Percentiles rank a stretch among this genome's conserved stretches.
Conservation (phyloP, 2,113 vertebrate genomes). For the Phalacrocorax pelagicus region DNA sequence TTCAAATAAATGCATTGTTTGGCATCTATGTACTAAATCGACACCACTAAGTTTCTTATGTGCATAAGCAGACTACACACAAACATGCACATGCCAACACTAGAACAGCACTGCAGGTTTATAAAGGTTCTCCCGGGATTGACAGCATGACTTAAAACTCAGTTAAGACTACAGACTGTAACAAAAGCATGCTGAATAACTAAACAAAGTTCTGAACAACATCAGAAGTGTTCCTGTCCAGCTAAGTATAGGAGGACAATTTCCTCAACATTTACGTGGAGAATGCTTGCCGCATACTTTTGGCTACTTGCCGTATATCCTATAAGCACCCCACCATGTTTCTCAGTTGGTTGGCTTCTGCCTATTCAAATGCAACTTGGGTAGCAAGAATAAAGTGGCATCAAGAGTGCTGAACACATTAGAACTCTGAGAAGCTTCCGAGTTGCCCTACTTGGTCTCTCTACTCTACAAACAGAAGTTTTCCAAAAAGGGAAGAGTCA, state of each 20-base stretch:
- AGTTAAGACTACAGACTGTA: background rate
- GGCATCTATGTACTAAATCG: background rate
- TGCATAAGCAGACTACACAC: background rate
- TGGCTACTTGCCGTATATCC: background rate
- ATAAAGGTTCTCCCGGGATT: background rate
- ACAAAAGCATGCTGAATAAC: background rate
- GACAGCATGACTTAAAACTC: background rate
- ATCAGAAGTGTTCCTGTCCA: background rate
- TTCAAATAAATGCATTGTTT: background rate
- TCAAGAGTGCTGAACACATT: background rate
- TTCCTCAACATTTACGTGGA: background rate
- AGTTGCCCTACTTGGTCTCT: background rate
- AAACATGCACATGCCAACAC: background rate
- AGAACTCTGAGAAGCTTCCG: background rate
- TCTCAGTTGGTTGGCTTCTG: background rate
- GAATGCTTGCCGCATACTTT: background rate
- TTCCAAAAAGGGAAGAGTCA: background rate
- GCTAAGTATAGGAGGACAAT: background rate
- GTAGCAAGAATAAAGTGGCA: background rate
- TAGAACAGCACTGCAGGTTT: background rate
- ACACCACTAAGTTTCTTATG: background rate
- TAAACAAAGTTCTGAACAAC: background rate
- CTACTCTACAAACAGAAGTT: background rate
- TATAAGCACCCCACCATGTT: background rate
- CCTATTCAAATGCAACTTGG: background rate